Conservation (phyloP, 2,797 vertebrate species). For the Peromyscus nudipes region DNA sequence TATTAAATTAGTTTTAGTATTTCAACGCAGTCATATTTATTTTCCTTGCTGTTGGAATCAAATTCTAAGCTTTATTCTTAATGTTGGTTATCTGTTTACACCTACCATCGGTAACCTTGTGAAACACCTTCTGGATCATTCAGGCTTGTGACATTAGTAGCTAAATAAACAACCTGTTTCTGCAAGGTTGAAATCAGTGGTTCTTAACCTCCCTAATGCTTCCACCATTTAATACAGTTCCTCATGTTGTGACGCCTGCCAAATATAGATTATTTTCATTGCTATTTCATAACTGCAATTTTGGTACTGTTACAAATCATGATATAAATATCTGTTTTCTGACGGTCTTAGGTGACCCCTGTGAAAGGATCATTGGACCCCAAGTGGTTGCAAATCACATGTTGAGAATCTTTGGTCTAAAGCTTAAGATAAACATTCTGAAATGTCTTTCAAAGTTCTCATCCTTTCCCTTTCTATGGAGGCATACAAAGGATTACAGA, state of each 20-base stretch:
- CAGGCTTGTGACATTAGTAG: not conserved
- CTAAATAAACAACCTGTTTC: not conserved
- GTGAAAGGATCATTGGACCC: not conserved
- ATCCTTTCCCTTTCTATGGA: not conserved
- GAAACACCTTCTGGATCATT: not conserved
- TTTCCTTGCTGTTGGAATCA: not conserved
- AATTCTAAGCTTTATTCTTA: not conserved
- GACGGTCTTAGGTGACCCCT: not conserved
- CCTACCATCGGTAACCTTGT: not conserved
- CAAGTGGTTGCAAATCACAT: not conserved
- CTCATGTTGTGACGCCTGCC: not conserved
- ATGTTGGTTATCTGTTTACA: not conserved
- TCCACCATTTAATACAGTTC: not conserved
- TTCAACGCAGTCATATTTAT: not conserved
- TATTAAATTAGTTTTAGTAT: slow-evolving; percentile 35
- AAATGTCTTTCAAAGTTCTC: slow-evolving; percentile 33
- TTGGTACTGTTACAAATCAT: not conserved
- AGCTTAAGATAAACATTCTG: not conserved
- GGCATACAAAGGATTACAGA: not conserved
- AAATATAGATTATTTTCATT: not conserved
- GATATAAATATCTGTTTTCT: not conserved
- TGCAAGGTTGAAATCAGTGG: not conserved
- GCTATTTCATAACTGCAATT: not conserved
- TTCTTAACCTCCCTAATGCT: not conserved
- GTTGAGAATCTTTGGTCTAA: not conserved